Conservation (phyloP, 2,797 vertebrate genomes). For the Benthosema pterotum region DNA sequence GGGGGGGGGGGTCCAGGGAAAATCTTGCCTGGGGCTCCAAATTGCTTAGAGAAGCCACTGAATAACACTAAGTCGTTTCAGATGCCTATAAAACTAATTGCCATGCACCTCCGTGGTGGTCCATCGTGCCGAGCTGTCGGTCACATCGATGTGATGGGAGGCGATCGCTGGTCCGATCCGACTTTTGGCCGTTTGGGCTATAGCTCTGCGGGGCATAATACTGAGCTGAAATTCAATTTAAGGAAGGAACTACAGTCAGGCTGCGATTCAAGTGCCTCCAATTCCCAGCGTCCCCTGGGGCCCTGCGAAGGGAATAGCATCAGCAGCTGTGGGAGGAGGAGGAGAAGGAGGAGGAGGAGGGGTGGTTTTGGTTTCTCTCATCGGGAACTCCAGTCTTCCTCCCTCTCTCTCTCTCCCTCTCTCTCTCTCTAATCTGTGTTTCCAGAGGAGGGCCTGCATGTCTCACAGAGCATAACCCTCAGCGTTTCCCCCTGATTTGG, state of each 20-base stretch:
- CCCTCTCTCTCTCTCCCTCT: constrained; percentile 24
- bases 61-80: no score
- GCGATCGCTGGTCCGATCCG: constrained; percentile 32
- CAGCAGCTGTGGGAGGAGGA: neutral
- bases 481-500: neutral
- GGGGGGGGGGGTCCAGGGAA: no score
- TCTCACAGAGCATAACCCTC: neutral
- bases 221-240: constrained; percentile 47
- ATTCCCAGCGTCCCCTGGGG: constrained; percentile 48
- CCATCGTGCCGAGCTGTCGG: constrained; percentile 36
- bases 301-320: constrained; percentile 18
- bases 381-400: constrained; percentile 5
- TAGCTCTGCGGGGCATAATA: constrained; percentile 39
- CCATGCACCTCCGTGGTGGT: no score
- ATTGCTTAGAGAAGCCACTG: no score
- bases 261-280: constrained; percentile 41
- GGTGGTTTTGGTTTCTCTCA: neutral
- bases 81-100: no score
- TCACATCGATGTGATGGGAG: constrained; percentile 17
- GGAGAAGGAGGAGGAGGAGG: constrained; percentile 7
- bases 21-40: no score
- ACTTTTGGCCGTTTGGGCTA: constrained; percentile 38
- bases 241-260: constrained; percentile 43
- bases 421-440: constrained; percentile 17
- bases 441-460: constrained; percentile 30